A percentile compares a stretch with the other conserved stretches of the same genome.
phyloP scores from a whole-genome alignment of 1,140 invertebrate species.

The Battus philenor region DNA sequence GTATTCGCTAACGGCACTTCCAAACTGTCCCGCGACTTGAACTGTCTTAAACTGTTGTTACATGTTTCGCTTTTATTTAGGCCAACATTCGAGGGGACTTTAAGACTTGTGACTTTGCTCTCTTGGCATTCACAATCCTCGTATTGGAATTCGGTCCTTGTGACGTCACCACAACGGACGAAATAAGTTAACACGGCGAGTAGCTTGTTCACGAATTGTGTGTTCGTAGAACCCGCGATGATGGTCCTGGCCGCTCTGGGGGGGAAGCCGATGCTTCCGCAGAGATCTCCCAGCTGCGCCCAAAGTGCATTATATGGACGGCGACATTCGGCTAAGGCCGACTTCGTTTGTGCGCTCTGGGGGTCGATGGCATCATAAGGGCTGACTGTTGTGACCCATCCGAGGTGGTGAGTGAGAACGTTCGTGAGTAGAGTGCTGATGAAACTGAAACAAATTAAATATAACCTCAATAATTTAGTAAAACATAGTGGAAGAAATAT shows the following conservation, averaged over 20 bases:
- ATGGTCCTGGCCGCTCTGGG: constrained; percentile 86
- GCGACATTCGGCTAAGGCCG: constrained; percentile 21
- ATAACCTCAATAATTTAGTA: background rate
- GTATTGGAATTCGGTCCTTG: constrained; percentile 55
- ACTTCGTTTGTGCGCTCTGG: constrained; percentile 22
- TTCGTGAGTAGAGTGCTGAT: constrained; percentile 92
- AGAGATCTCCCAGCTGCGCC: constrained; percentile 90
- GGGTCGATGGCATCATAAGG: constrained; percentile 56
- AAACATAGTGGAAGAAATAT: background rate
- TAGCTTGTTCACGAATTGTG: constrained; percentile 80
- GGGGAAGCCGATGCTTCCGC: constrained; percentile 88
- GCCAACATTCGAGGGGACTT: constrained; percentile 17
- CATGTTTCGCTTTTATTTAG: constrained; percentile 25
- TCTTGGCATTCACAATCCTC: constrained; percentile 39
- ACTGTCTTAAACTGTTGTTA: constrained; percentile 23
- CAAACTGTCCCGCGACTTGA: constrained; percentile 24
- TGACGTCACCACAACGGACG: constrained; percentile 85
- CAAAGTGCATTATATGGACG: constrained; percentile 87
- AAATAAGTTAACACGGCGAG: constrained; percentile 88
- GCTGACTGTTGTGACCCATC: constrained; percentile 90
- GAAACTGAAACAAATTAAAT: constrained; percentile 80
- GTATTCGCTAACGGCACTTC: constrained; percentile 43
- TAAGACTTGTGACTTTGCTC: constrained; percentile 39
- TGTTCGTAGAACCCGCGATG: constrained; percentile 83
- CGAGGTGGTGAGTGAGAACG: constrained; percentile 91